Evolutionary conservation across 2,888 invertebrate genomes (phyloP).

Genomic region (Scaptomyza cyrtandrae): DNA sequence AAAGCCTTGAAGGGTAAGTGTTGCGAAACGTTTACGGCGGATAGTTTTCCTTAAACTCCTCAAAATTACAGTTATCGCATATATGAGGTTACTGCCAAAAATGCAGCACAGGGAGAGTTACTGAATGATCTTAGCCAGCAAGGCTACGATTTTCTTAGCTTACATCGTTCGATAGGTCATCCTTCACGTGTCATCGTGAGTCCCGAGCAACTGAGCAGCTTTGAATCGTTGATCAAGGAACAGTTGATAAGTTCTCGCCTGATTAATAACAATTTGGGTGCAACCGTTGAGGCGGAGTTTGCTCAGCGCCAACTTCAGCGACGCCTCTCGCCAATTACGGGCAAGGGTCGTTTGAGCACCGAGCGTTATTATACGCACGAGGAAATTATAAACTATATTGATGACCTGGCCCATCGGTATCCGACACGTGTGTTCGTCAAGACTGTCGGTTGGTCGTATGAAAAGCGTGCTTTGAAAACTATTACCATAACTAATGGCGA

Average conservation of each 20-base stretch:
- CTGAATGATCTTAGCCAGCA: slow-evolving; percentile 54
- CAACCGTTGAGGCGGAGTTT: slow-evolving; percentile 69
- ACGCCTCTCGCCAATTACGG: slow-evolving; percentile 50
- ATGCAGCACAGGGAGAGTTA: slow-evolving; percentile 49
- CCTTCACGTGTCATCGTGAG: slow-evolving; percentile 72
- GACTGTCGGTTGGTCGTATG: slow-evolving; percentile 87
- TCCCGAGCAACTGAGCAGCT: slow-evolving; percentile 59
- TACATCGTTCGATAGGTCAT: slow-evolving; percentile 55
- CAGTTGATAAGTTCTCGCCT: slow-evolving; percentile 49
- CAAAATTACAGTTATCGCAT: slow-evolving; percentile 71
- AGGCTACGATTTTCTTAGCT: slow-evolving; percentile 74
- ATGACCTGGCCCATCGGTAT: slow-evolving; percentile 84
- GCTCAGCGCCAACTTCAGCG: slow-evolving; percentile 53
- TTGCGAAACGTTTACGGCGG: background rate
- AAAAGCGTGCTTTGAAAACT: slow-evolving; percentile 86
- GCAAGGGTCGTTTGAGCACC: slow-evolving; percentile 69
- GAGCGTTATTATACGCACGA: slow-evolving; percentile 76
- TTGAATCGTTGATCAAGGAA: slow-evolving; percentile 52
- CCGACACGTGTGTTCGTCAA: slow-evolving; percentile 86
- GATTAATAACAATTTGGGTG: slow-evolving; percentile 70
- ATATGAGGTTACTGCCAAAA: slow-evolving; percentile 68
- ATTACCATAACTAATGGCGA: slow-evolving; percentile 86
- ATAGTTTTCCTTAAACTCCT: background rate
- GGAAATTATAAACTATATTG: slow-evolving; percentile 86
- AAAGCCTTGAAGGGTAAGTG: slow-evolving; percentile 56